Evolutionary conservation across 2,113 vertebrate species (phyloP).

Genomic region (Tenebrosternarchus preto): DNA sequence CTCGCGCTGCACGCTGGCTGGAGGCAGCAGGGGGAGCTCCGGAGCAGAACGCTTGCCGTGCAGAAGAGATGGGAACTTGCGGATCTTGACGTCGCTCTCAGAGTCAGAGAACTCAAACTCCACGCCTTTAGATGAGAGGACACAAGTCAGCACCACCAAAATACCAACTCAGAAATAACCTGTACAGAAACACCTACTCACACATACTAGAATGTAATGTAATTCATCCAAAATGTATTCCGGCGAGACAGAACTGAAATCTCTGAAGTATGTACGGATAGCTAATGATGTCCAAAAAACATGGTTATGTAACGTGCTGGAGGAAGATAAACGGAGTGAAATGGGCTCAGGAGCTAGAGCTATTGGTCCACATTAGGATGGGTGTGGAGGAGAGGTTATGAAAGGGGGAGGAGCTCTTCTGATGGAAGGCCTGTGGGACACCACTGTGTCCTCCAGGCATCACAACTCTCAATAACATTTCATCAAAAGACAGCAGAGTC

Average conservation of each 20-base stretch:
- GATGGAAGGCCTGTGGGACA: constrained; percentile 4
- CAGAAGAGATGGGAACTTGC: constrained; percentile 82
- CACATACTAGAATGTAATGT: neutral
- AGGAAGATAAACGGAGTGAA: too few relatives aligned
- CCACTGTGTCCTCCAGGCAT: constrained; percentile 28
- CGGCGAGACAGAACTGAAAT: too few relatives aligned
- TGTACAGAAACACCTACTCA: neutral
- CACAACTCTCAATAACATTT: constrained; percentile 24
- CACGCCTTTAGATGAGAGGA: constrained; percentile 72
- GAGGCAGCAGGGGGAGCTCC: constrained; percentile 73
- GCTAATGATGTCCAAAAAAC: too few relatives aligned
- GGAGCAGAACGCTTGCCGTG: constrained; percentile 84
- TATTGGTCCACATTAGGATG: constrained; percentile 4
- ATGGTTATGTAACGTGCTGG: constrained; percentile 19
- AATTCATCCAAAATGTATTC: neutral
- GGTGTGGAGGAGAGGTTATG: constrained; percentile 37
- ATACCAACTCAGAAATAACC: constrained; percentile 4
- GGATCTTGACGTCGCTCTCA: constrained; percentile 84
- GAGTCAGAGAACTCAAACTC: constrained; percentile 95
- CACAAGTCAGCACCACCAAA: neutral
- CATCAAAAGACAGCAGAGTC: constrained; percentile 40
- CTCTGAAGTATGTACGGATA: neutral
- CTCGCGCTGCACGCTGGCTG: constrained; percentile 51
- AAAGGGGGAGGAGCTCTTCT: constrained; percentile 26
- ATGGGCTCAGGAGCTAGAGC: constrained; percentile 8